phyloP scores from a whole-genome alignment of 2,797 vertebrate genomes.

The Babyrousa celebensis region DNA sequence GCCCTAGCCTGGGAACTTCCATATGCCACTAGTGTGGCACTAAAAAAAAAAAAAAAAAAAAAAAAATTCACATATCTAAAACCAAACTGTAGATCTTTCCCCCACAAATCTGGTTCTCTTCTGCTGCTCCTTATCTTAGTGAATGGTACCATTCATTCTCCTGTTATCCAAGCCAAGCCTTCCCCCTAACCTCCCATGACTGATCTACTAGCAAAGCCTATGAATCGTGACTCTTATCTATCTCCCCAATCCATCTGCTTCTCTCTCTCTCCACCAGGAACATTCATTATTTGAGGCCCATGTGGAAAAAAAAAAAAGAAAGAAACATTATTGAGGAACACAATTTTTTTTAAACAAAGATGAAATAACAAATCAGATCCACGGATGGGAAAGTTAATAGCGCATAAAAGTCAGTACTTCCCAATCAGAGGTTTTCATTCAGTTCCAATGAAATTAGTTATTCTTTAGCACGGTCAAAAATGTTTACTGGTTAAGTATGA shows the following conservation, averaged over 20 bases:
- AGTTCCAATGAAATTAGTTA: constrained; percentile 8
- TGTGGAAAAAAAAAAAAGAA: neutral
- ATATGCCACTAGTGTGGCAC: too few relatives aligned
- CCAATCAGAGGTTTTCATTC: neutral
- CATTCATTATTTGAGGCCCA: neutral
- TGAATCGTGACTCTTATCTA: neutral
- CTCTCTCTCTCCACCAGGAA: neutral
- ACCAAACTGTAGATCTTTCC: neutral
- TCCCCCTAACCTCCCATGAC: neutral
- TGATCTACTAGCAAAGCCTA: neutral
- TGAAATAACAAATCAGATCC: neutral
- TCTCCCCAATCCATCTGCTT: neutral
- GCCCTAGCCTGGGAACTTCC: too few relatives aligned
- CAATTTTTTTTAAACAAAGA: neutral
- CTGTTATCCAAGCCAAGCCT: neutral
- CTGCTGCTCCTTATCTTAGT: neutral
- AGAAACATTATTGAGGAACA: neutral
- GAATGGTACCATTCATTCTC: neutral
- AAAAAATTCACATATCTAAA: neutral
- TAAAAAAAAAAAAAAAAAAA: too few relatives aligned
- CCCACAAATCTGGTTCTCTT: neutral
- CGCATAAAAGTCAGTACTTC: neutral
- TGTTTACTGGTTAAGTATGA: neutral
- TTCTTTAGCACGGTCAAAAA: constrained; percentile 12
- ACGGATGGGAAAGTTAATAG: neutral